Base-by-base conservation (phyloP, 1,140 invertebrate genomes). In the Matsumurasca onukii region DNA sequence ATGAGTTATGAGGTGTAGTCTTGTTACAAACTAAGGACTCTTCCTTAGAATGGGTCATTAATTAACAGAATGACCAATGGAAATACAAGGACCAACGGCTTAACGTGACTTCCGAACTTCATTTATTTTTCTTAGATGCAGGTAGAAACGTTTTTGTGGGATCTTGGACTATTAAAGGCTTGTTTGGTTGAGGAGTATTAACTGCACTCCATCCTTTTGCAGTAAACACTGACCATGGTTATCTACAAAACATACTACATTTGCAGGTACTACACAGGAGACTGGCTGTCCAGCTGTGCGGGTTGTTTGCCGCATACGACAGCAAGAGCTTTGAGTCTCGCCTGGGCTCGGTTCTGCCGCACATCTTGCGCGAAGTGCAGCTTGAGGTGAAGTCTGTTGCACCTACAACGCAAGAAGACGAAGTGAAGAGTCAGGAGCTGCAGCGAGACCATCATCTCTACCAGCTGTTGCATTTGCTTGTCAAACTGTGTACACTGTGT, bases 281-380 rank as follows among this genome's bases (percentile, higher is more conserved):
- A 70, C 75, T 91, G 69, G 89, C 85, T 0, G 84, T 85, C 0
- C 87, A 88, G 71, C 73, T 91, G 0, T 80, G 82, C 71, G 87
- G 87, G 0, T 76, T 90, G 31, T 94, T 94, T 80, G 87, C 91
- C 0, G 85, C 83, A 65, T 85, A 87, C 0, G 92, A 94, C 75
- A 80, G 85, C 49, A 79, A 84, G 2, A 77, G 84, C 0, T 94
- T 94, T 73, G 81, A 86, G 67, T 81, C 77, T 1, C 83, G 87
- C n/a, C 73, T 93, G 2, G 72, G 75, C 1, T 70, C 73, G 0
- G 70, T 90, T 2, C 76, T 92, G 0, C 83, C 88, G 1, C 69
- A 86, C n/a, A 71, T 90, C 3, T 77, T 82, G 1, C 78, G 82
- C 30, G 75, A 83, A 3, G 73, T 86, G 0, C 72, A 78, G n/a